Evolutionary conservation across 1,140 invertebrate genomes (phyloP).

Genomic region (Scylla paramamosain): DNA sequence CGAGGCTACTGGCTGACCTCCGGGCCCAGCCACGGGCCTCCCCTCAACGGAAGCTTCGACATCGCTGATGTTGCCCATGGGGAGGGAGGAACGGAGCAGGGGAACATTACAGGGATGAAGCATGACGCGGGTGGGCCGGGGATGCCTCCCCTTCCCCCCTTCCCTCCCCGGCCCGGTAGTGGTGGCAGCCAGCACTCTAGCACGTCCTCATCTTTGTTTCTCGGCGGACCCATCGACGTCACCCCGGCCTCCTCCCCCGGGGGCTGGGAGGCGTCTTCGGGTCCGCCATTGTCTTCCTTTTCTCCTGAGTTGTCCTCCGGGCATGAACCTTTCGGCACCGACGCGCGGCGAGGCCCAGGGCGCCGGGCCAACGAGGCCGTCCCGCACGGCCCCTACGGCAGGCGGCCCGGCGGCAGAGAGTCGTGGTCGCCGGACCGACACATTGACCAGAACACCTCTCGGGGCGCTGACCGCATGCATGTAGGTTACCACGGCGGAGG

Average conservation of each 20-base stretch:
- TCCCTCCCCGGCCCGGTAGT: not conserved
- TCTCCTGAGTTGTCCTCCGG: slow-evolving; percentile 5
- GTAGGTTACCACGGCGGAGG: not conserved
- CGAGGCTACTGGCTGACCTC: slow-evolving; percentile 50
- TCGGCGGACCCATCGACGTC: slow-evolving; percentile 30
- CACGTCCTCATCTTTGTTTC: slow-evolving; percentile 42
- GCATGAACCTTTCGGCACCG: slow-evolving; percentile 35
- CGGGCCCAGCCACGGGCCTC: not conserved
- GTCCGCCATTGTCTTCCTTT: slow-evolving; percentile 43
- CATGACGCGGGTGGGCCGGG: slow-evolving; percentile 43
- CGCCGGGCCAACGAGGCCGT: not conserved
- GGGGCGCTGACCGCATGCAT: not conserved
- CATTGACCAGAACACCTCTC: not conserved
- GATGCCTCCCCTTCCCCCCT: not conserved
- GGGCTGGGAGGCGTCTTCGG: slow-evolving; percentile 43
- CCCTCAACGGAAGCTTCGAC: not conserved
- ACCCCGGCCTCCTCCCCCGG: slow-evolving; percentile 9
- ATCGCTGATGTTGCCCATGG: not conserved
- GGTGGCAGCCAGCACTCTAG: slow-evolving; percentile 31
- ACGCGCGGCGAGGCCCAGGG: not conserved
- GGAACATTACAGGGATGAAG: not conserved
- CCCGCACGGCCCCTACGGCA: not conserved
- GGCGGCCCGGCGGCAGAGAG: slow-evolving; percentile 38
- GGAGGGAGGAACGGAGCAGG: not conserved
- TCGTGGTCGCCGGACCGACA: slow-evolving; percentile 33